Conservation (phyloP, 2,888 invertebrate species). For the Thelaira solivaga region DNA sequence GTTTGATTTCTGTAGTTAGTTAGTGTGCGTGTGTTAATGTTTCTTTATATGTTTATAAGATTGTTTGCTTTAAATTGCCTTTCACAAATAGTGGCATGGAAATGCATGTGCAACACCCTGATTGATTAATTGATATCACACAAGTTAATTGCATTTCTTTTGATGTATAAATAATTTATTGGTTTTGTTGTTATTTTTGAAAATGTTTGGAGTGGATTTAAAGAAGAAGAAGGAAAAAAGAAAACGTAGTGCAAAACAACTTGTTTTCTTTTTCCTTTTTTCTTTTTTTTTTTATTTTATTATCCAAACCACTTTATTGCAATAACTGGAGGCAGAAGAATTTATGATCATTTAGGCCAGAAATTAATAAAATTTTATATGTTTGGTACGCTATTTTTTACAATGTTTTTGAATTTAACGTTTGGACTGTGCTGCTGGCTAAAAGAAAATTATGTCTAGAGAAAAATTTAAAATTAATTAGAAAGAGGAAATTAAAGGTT, state of each 20-base stretch:
- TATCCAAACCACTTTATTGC: not conserved
- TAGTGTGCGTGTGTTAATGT: not conserved
- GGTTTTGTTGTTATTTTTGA: conserved; percentile 45
- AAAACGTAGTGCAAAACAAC: conserved; percentile 10
- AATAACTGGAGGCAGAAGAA: conserved; percentile 14
- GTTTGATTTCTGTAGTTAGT: not conserved
- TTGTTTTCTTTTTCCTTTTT: conserved; percentile 8
- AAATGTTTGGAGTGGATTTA: conserved; percentile 30
- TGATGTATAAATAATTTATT: conserved; percentile 60
- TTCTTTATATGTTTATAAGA: not conserved
- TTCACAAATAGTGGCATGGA: conserved; percentile 55
- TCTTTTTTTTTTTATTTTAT: conserved; percentile 10
- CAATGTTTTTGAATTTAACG: not conserved
- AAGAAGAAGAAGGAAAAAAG: too few relatives aligned
- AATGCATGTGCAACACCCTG: conserved; percentile 65
- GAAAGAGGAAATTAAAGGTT: too few relatives aligned
- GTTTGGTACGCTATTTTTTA: not conserved
- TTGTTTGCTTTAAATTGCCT: conserved; percentile 58
- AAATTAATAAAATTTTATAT: conserved; percentile 26
- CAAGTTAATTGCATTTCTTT: conserved; percentile 72
- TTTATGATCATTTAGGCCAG: conserved; percentile 32
- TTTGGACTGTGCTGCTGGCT: too few relatives aligned
- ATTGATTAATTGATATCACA: conserved; percentile 73
- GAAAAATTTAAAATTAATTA: too few relatives aligned
- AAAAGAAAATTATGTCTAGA: not conserved